Percentiles rank a stretch among this genome's conserved stretches.
phyloP scores from a whole-genome alignment of 2,797 vertebrate genomes.

The Sebastes itinus region DNA sequence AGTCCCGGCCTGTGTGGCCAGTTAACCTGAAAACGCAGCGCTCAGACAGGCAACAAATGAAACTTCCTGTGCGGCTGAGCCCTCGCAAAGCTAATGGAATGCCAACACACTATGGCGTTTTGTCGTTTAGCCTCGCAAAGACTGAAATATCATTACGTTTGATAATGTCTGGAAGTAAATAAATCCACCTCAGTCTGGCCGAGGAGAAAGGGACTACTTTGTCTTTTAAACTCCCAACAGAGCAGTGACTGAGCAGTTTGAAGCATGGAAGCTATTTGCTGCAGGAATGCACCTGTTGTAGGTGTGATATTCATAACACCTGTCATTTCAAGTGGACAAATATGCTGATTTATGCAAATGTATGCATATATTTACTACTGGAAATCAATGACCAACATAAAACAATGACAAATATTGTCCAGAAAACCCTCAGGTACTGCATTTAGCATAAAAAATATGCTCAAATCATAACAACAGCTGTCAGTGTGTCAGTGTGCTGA shows the following conservation, averaged over 20 bases:
- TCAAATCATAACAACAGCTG: too few species aligned
- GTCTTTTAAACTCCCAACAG: neutral
- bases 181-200: neutral
- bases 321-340: neutral
- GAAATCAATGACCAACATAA: too few species aligned
- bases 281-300: neutral
- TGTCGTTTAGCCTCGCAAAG: neutral
- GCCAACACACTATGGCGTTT: neutral
- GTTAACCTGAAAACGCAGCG: conserved; percentile 32
- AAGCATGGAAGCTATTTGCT: neutral
- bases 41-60: conserved; percentile 23
- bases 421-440: too few species aligned
- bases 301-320: neutral
- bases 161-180: neutral
- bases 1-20: conserved; percentile 16
- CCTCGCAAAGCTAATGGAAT: neutral
- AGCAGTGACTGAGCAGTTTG: neutral
- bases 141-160: neutral
- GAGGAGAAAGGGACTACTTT: neutral
- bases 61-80: conserved; percentile 11
- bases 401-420: too few species aligned
- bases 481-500: too few species aligned
- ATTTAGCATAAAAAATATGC: too few species aligned
- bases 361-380: too few species aligned
- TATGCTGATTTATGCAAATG: too few species aligned